Evolutionary conservation across 2,797 vertebrate genomes (phyloP).

Genomic region (Furcifer pardalis): DNA sequence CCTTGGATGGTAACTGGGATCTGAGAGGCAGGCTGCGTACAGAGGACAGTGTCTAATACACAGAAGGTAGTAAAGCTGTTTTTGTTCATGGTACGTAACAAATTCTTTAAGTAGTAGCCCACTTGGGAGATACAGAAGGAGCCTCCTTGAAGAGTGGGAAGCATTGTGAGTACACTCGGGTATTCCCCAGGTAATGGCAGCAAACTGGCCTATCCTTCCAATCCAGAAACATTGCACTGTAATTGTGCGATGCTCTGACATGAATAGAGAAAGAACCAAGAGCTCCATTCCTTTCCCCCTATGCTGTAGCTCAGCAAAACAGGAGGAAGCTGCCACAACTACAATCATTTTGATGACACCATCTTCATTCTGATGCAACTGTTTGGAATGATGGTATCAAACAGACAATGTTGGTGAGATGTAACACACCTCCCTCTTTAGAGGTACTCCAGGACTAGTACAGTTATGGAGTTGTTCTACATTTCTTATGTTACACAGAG

Average conservation of each 20-base stretch:
- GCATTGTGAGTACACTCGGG: too few species aligned
- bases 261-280: too few species aligned
- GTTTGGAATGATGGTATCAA: not conserved
- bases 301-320: not conserved
- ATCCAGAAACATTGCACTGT: too few species aligned
- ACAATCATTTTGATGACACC: not conserved
- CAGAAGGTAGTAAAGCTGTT: not conserved
- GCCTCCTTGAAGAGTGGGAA: too few species aligned
- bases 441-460: not conserved
- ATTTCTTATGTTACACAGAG: not conserved
- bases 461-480: not conserved
- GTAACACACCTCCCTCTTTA: not conserved
- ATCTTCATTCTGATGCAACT: not conserved
- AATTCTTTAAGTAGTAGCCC: too few species aligned
- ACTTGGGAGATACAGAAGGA: too few species aligned
- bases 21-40: not conserved
- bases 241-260: too few species aligned
- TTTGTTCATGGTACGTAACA: not conserved
- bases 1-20: not conserved
- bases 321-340: not conserved
- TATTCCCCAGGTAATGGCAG: too few species aligned
- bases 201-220: too few species aligned
- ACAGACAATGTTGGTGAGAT: too few species aligned
- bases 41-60: not conserved
- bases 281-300: not conserved